These are phyloP conservation scores for Chaetophractus vellerosus DNA, from an alignment of 2,797 vertebrate species.

Conservation along the genomic window DNA sequence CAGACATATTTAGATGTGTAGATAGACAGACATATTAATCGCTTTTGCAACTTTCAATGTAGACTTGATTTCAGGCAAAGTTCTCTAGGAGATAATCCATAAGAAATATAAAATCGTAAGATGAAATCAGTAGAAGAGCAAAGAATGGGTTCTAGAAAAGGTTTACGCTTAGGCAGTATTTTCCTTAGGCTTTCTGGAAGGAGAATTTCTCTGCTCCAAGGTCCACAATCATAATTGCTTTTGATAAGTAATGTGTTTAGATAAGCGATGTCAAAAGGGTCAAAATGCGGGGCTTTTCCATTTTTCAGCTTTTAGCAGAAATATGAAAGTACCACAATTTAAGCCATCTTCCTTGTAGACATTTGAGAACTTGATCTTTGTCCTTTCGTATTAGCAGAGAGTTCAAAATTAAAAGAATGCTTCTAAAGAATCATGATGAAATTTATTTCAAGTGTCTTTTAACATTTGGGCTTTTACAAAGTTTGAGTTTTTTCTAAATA, in stretches of 20 bases:
- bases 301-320: conserved; percentile 32
- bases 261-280: conserved; percentile 46
- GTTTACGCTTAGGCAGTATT: not conserved
- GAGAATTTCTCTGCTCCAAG: conserved; percentile 13
- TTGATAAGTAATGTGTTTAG: conserved; percentile 8
- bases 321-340: not conserved
- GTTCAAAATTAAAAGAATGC: conserved; percentile 15
- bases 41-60: not conserved
- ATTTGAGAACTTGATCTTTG: conserved; percentile 20
- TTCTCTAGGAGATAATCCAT: not conserved
- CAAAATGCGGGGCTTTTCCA: not conserved
- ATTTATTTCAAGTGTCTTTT: conserved; percentile 44
- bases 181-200: not conserved
- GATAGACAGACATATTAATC: not conserved
- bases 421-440: conserved; percentile 40
- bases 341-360: conserved; percentile 12
- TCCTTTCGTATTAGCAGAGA: conserved; percentile 25
- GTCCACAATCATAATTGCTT: not conserved
- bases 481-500: conserved; percentile 9
- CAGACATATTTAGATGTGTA: not conserved
- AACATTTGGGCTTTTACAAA: not conserved
- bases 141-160: not conserved
- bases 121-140: not conserved
- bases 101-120: not conserved
- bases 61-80: not conserved